Evolutionary conservation across 1,140 invertebrate species (phyloP).

Genomic region (Apis mellifera): DNA sequence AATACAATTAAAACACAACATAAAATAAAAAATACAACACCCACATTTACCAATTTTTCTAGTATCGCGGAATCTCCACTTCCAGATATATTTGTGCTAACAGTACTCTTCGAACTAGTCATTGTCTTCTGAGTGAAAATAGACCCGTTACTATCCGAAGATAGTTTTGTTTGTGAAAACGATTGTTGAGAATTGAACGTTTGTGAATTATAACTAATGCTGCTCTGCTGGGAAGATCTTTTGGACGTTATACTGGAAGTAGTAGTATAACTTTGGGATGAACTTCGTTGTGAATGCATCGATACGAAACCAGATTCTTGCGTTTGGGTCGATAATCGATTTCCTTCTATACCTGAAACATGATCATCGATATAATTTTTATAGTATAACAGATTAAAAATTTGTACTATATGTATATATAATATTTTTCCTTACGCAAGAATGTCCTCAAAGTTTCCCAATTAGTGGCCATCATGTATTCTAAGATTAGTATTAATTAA

Average conservation of each 20-base stretch:
- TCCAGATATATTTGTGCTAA: conserved; percentile 71
- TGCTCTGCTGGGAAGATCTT: conserved; percentile 83
- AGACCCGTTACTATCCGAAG: conserved; percentile 74
- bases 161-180: conserved; percentile 76
- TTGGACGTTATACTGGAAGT: conserved; percentile 82
- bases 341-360: conserved; percentile 76
- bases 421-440: conserved; percentile 48
- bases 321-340: conserved; percentile 79
- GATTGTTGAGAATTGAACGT: conserved; percentile 79
- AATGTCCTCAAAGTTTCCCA: conserved; percentile 55
- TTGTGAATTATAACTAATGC: conserved; percentile 77
- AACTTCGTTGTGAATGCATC: conserved; percentile 85
- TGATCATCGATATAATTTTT: background rate
- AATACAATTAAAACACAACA: conserved; percentile 29
- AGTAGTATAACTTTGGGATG: conserved; percentile 83
- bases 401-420: background rate
- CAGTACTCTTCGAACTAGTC: conserved; percentile 74
- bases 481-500: background rate
- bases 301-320: conserved; percentile 87
- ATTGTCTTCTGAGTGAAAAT: conserved; percentile 73
- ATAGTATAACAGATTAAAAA: too few species aligned
- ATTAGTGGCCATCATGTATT: conserved; percentile 4
- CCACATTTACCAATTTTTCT: conserved; percentile 78
- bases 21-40: conserved; percentile 62
- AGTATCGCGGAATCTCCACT: conserved; percentile 69